Conservation (phyloP, 2,113 vertebrate genomes). For the Paraplagusia blochii region DNA sequence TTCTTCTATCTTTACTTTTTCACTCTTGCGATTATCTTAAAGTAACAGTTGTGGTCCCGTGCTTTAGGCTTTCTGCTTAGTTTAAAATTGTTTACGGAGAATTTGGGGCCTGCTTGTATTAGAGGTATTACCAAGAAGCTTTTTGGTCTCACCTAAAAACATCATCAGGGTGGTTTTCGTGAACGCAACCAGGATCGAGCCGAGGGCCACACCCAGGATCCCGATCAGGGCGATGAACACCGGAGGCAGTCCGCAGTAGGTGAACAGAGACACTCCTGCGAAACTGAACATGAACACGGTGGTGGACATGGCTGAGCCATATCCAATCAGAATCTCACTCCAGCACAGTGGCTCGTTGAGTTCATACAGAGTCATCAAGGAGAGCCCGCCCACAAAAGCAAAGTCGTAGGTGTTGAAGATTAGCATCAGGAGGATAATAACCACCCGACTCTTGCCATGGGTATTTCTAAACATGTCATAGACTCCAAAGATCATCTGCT, state of each 20-base stretch:
- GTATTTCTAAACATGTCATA: constrained; percentile 80
- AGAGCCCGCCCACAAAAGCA: constrained; percentile 70
- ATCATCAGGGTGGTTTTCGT: constrained; percentile 87
- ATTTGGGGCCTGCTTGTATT: too few relatives aligned
- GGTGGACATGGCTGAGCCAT: constrained; percentile 83
- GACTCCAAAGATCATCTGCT: constrained; percentile 74
- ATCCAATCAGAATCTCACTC: constrained; percentile 90
- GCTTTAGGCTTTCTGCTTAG: too few relatives aligned
- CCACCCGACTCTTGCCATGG: constrained; percentile 58
- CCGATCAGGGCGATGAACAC: constrained; percentile 82
- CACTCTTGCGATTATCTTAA: too few relatives aligned
- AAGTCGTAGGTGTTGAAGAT: constrained; percentile 80
- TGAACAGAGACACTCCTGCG: constrained; percentile 80
- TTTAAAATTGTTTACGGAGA: too few relatives aligned
- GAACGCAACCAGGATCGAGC: constrained; percentile 81
- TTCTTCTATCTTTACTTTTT: too few relatives aligned
- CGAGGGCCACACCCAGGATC: constrained; percentile 79
- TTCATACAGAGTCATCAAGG: constrained; percentile 84
- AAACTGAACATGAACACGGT: constrained; percentile 84
- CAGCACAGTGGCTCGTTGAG: constrained; percentile 91
- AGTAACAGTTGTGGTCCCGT: too few relatives aligned
- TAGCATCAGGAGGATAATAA: constrained; percentile 78
- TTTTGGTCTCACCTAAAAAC: constrained; percentile 84
- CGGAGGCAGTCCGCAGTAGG: constrained; percentile 80
- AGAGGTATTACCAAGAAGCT: background rate